Percentiles rank a stretch among this genome's conserved stretches.
These are phyloP conservation scores for Strix aluco DNA, from an alignment of 2,113 vertebrate species.

Conservation along the genomic window DNA sequence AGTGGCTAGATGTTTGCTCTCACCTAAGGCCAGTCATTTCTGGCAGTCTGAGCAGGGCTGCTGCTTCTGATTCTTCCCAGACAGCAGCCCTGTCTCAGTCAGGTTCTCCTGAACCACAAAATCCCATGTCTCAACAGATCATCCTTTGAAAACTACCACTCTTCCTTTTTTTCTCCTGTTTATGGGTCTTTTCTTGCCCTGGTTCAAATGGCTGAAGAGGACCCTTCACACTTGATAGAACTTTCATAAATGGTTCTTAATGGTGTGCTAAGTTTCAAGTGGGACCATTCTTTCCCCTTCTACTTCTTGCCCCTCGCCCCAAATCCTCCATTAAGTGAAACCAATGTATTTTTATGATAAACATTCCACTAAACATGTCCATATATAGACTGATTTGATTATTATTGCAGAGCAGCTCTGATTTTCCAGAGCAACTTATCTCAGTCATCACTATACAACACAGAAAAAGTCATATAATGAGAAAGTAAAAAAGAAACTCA, in stretches of 20 bases:
- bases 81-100: neutral
- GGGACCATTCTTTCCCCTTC: neutral
- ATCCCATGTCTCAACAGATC: neutral
- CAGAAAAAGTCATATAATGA: constrained; percentile 9
- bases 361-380: neutral
- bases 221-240: neutral
- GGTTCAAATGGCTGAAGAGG: neutral
- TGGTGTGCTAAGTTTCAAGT: neutral
- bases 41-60: neutral
- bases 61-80: neutral
- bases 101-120: neutral
- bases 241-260: neutral
- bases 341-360: constrained; percentile 13
- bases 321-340: constrained; percentile 1
- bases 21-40: neutral
- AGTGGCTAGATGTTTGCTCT: neutral
- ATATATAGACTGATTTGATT: constrained; percentile 25
- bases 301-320: neutral
- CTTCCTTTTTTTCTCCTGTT: neutral
- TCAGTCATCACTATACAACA: neutral
- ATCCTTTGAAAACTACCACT: neutral
- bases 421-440: constrained; percentile 44
- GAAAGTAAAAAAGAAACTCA: constrained; percentile 35
- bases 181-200: neutral
- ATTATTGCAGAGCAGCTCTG: constrained; percentile 7